These are phyloP conservation scores for Nesospiza acunhae DNA, from an alignment of 2,113 vertebrate genomes.

Conservation along the genomic window DNA sequence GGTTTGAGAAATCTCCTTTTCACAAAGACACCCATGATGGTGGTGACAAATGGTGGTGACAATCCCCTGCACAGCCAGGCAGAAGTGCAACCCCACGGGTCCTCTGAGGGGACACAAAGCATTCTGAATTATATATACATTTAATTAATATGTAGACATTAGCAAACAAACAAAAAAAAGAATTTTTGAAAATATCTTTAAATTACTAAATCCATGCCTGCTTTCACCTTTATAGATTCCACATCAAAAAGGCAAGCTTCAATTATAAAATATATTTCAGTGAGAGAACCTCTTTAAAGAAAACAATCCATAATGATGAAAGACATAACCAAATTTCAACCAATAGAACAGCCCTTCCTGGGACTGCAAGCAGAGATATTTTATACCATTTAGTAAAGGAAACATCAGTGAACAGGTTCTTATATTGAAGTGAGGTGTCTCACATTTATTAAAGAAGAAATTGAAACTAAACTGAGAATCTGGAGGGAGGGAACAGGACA, in stretches of 20 bases:
- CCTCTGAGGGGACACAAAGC: background rate
- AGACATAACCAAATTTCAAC: background rate
- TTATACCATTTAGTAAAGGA: background rate
- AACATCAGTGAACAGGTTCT: background rate
- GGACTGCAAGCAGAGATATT: background rate
- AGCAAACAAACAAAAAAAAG: background rate
- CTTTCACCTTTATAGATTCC: background rate
- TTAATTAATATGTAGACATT: background rate
- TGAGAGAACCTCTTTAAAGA: background rate
- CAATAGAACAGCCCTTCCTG: background rate
- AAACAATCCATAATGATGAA: background rate
- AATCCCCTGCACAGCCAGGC: no score
- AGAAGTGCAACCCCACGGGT: rapidly evolving
- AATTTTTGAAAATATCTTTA: background rate
- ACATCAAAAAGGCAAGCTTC: background rate
- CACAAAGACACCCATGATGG: background rate
- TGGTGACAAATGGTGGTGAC: no score
- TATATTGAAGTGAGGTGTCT: background rate
- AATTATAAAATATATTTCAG: background rate
- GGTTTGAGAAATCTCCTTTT: background rate
- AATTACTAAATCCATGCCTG: background rate
- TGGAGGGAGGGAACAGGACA: background rate
- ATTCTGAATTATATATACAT: background rate
- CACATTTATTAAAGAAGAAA: background rate
- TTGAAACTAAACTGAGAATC: background rate